Base-by-base conservation (phyloP, 2,797 vertebrate species). In the Sardinella longiceps region DNA sequence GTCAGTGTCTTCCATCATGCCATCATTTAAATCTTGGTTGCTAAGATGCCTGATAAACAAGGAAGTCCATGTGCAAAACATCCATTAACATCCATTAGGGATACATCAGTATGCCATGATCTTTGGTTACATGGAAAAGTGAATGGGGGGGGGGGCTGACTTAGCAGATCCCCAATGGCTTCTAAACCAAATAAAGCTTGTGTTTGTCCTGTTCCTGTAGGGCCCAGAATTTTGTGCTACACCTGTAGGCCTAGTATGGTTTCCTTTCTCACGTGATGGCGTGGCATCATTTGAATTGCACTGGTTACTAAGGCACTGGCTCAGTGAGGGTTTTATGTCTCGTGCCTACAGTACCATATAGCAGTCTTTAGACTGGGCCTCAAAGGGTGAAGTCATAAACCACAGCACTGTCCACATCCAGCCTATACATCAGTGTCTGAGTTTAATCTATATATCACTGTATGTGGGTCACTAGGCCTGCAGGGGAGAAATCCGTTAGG, bases 301-400 rank as follows among this genome's bases (percentile, higher is more conserved):
- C 53, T 74, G 66, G 66, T 74, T 74, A 4, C 66, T 37, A 74
- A 74, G 66, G 30, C 30, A 5, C 11, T 37, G 14, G 25, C 28
- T 74, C 12, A 37, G 6, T 33, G 9, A 37, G 0, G 12, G 63
- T 70, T 15, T 70, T 18, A 74, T 37, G 66, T 74, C 66, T 33
- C 30, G 4, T 15, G 53, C 20, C 2, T 50, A 28, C 25, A 66
- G 25, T 12, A 15, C 18, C 43, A 43, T 74, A 74, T 37, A 33
- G 12, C 48, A 33, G 30, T 30, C 66, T 33, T 33, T 74, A 37
- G 66, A 74, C 66, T 5, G 66, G 66, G 66, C 66, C 66, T 74
- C 66, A 74, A 74, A 74, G 30, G 9, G 30, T 74, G 33, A 74
- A 74, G 66, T 1, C 66, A 74, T 74, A 74, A 74, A 74, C 66